A percentile compares a stretch with the other conserved stretches of the same genome.
phyloP scores from a whole-genome alignment of 2,888 invertebrate species.

The Diloba caeruleocephala region DNA sequence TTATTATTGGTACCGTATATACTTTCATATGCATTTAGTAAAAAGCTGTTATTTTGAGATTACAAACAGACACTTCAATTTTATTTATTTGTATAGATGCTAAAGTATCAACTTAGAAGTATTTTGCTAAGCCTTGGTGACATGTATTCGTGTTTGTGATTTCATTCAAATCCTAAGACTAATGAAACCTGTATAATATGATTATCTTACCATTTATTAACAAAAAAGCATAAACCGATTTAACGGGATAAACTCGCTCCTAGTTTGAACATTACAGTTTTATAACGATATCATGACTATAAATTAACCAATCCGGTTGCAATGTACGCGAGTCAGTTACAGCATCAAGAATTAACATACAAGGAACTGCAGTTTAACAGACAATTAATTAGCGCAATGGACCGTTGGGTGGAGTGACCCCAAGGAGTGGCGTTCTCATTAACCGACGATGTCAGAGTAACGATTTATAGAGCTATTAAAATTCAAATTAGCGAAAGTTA shows the following conservation, averaged over 20 bases:
- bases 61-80: too few relatives aligned
- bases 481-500: slow-evolving; percentile 77
- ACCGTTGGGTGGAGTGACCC: slow-evolving; percentile 67
- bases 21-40: too few relatives aligned
- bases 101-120: neutral
- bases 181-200: too few relatives aligned
- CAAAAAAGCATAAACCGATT: slow-evolving; percentile 34
- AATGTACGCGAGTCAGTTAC: slow-evolving; percentile 46
- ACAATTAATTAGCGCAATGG: slow-evolving; percentile 69
- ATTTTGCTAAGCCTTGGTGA: neutral
- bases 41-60: too few relatives aligned
- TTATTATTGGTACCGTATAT: too few relatives aligned
- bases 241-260: slow-evolving; percentile 26
- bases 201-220: slow-evolving; percentile 25
- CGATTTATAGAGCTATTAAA: slow-evolving; percentile 71
- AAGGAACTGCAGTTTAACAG: slow-evolving; percentile 70
- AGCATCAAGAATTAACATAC: slow-evolving; percentile 61
- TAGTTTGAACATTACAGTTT: slow-evolving; percentile 29
- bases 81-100: too few relatives aligned
- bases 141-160: neutral
- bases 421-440: slow-evolving; percentile 65
- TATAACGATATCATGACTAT: slow-evolving; percentile 27
- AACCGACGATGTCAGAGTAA: slow-evolving; percentile 57
- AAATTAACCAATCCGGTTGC: slow-evolving; percentile 45
- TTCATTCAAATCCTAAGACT: neutral